A percentile compares a stretch with the other conserved stretches of the same genome.
Conservation (phyloP, 1,140 invertebrate genomes). For the Caerostris extrusa region DNA sequence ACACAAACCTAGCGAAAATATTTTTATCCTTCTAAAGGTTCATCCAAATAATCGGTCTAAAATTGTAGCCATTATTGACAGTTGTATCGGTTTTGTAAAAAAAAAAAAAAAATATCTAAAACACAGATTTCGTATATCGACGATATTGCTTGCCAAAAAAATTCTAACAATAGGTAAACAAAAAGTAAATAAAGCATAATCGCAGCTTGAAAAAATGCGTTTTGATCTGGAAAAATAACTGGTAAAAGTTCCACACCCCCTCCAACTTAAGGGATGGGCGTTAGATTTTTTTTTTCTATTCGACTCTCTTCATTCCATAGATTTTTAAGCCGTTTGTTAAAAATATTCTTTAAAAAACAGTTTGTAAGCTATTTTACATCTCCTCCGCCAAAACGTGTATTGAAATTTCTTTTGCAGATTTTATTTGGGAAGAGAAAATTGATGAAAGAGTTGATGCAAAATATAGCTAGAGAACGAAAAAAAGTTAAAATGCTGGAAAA, state of each 20-base stretch:
- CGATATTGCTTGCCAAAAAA: conserved; percentile 55
- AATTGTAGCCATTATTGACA: conserved; percentile 61
- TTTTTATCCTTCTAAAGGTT: background rate
- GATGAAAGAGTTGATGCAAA: background rate
- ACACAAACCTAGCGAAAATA: background rate
- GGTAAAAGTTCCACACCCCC: background rate
- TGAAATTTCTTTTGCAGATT: background rate
- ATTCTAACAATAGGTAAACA: conserved; percentile 39
- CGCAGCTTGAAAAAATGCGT: conserved; percentile 1
- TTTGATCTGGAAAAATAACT: conserved; percentile 62
- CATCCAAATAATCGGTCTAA: background rate
- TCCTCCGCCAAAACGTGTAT: background rate
- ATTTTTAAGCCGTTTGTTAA: no score
- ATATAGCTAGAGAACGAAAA: background rate
- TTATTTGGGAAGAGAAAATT: background rate
- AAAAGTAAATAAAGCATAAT: background rate
- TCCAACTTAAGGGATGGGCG: background rate
- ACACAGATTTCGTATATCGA: conserved; percentile 45
- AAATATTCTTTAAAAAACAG: background rate
- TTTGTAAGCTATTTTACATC: background rate
- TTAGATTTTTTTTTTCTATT: background rate
- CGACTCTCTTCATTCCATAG: background rate
- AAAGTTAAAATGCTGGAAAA: background rate
- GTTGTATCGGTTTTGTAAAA: conserved; percentile 28
- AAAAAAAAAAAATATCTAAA: no score